Evolutionary conservation across 2,113 vertebrate species (phyloP).

Genomic region (Phasianus colchicus): DNA sequence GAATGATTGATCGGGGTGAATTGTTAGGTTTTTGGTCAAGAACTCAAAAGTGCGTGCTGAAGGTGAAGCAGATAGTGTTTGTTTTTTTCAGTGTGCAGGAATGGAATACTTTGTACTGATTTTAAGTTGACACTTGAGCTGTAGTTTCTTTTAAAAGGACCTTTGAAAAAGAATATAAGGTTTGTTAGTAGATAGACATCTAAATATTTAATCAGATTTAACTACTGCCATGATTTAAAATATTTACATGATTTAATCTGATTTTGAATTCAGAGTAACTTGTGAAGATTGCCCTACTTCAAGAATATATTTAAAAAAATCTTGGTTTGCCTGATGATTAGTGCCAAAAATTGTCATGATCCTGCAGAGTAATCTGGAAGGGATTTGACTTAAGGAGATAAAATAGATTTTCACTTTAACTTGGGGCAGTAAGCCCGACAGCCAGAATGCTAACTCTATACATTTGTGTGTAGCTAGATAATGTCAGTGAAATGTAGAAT

Average conservation of each 20-base stretch:
- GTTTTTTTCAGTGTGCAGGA: not conserved
- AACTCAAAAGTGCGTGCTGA: not conserved
- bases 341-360: slow-evolving; percentile 51
- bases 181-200: not conserved
- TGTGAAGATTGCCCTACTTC: slow-evolving; percentile 43
- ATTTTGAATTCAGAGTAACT: slow-evolving; percentile 32
- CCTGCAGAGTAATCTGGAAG: slow-evolving; percentile 39
- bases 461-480: slow-evolving; percentile 1
- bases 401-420: slow-evolving; percentile 30
- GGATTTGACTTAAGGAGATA: slow-evolving; percentile 58
- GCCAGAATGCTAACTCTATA: slow-evolving; percentile 6
- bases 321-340: slow-evolving; percentile 37
- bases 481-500: slow-evolving; percentile 5
- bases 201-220: not conserved
- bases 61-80: not conserved
- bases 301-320: not conserved
- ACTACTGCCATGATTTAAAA: not conserved
- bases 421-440: slow-evolving; percentile 21
- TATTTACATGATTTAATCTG: not conserved
- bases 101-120: not conserved
- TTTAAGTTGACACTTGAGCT: not conserved
- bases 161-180: not conserved
- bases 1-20: slow-evolving; percentile 14
- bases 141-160: not conserved
- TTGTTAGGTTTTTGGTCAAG: not conserved